Evolutionary conservation across 1,140 invertebrate genomes (phyloP).

Genomic region (Drosophila melanogaster): DNA sequence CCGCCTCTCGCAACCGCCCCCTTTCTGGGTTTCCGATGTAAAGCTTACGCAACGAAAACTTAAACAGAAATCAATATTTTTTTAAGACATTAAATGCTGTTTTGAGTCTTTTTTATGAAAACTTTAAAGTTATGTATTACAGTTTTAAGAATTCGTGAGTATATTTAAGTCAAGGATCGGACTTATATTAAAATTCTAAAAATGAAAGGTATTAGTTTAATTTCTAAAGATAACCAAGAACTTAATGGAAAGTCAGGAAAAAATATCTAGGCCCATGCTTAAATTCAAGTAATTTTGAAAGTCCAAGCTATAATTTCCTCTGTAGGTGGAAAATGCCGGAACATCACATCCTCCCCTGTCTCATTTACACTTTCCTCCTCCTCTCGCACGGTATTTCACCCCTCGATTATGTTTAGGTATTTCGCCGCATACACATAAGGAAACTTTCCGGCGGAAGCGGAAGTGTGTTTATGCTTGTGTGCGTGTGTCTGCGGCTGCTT

Average conservation of each 20-base stretch:
- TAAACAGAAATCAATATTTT: slow-evolving; percentile 58
- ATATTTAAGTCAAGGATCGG: too few relatives aligned
- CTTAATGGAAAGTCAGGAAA: too few relatives aligned
- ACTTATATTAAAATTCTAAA: too few relatives aligned
- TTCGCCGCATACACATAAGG: slow-evolving; percentile 19
- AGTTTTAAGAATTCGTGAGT: too few relatives aligned
- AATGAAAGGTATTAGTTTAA: too few relatives aligned
- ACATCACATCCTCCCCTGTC: background rate
- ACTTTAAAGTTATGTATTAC: too few relatives aligned
- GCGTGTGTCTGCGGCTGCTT: slow-evolving; percentile 44
- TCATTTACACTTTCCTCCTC: background rate
- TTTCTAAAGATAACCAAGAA: too few relatives aligned
- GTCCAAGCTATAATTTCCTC: background rate
- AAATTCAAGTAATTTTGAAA: background rate
- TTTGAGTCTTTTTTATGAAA: too few relatives aligned
- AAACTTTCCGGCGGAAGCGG: slow-evolving; percentile 49
- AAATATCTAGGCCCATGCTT: too few relatives aligned
- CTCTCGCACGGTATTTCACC: slow-evolving; percentile 21
- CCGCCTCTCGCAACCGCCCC: background rate
- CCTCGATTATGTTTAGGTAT: slow-evolving; percentile 59
- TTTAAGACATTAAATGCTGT: background rate
- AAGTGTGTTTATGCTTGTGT: slow-evolving; percentile 40
- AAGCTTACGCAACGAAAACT: slow-evolving; percentile 42
- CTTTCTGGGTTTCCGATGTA: background rate
- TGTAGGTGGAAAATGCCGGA: slow-evolving; percentile 24